These are phyloP conservation scores for Leuctra nigra DNA, from an alignment of 2,888 invertebrate genomes.

Conservation along the genomic window DNA sequence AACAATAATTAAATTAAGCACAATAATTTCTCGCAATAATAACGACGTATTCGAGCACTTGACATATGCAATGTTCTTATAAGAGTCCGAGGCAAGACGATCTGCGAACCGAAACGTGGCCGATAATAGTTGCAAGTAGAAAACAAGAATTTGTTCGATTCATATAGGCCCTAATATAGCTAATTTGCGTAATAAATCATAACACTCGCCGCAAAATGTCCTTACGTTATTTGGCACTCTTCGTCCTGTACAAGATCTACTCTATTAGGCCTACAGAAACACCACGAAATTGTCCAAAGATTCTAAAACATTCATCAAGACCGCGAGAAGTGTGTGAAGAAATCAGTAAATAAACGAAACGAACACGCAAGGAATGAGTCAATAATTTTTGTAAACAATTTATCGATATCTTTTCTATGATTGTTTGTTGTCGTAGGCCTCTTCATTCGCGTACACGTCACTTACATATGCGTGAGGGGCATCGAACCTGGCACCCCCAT, in stretches of 20 bases:
- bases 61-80: no score
- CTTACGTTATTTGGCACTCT: constrained; percentile 3
- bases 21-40: no score
- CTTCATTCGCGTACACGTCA: not conserved
- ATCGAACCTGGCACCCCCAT: constrained; percentile 57
- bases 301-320: not conserved
- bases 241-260: not conserved
- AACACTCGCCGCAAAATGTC: constrained; percentile 1
- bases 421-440: not conserved
- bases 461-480: constrained; percentile 61
- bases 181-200: not conserved
- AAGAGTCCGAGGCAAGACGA: not conserved
- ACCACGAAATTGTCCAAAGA: not conserved
- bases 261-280: constrained; percentile 6
- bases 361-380: no score
- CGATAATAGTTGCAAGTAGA: not conserved
- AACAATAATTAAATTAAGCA: no score
- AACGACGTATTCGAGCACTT: no score
- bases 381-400: no score
- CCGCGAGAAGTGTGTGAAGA: no score
- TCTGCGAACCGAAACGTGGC: not conserved
- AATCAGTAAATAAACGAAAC: no score
- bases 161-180: not conserved
- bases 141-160: not conserved
- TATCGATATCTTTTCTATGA: no score